Conservation (phyloP, 2,888 invertebrate species). For the Macaria notata region DNA sequence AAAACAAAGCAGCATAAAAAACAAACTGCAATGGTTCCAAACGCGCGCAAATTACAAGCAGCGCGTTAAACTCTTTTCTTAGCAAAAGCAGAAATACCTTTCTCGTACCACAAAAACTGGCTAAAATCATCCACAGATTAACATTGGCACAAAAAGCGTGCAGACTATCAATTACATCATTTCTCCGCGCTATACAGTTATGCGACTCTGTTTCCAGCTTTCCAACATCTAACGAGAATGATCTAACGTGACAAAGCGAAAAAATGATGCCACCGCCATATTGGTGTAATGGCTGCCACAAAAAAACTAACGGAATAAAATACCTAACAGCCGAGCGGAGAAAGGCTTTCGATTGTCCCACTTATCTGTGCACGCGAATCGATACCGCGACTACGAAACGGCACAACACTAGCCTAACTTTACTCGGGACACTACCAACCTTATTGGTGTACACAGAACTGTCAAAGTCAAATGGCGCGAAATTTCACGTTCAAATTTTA, state of each 20-base stretch:
- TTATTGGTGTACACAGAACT: constrained; percentile 50
- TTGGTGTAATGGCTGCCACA: constrained; percentile 77
- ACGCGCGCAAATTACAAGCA: background rate
- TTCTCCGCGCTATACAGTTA: constrained; percentile 68
- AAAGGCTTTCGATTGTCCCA: constrained; percentile 83
- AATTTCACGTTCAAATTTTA: constrained; percentile 52
- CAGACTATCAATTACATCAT: constrained; percentile 69
- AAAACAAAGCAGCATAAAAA: too few relatives aligned
- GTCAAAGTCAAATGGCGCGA: constrained; percentile 59
- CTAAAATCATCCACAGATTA: constrained; percentile 16
- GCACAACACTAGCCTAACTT: constrained; percentile 52
- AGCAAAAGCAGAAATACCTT: constrained; percentile 6
- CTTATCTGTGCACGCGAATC: constrained; percentile 77
- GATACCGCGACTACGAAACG: constrained; percentile 56
- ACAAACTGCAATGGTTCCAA: too few relatives aligned
- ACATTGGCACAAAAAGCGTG: constrained; percentile 31
- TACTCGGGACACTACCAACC: constrained; percentile 50
- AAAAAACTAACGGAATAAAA: constrained; percentile 82
- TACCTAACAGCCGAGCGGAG: constrained; percentile 76
- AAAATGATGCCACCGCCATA: constrained; percentile 78
- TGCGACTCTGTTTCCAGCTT: constrained; percentile 69
- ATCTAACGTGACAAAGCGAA: constrained; percentile 81
- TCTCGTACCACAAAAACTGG: constrained; percentile 17
- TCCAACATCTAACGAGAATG: constrained; percentile 72
- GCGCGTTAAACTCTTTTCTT: constrained; percentile 29